phyloP scores from a whole-genome alignment of 2,888 invertebrate genomes.

The Ceramica pisi region DNA sequence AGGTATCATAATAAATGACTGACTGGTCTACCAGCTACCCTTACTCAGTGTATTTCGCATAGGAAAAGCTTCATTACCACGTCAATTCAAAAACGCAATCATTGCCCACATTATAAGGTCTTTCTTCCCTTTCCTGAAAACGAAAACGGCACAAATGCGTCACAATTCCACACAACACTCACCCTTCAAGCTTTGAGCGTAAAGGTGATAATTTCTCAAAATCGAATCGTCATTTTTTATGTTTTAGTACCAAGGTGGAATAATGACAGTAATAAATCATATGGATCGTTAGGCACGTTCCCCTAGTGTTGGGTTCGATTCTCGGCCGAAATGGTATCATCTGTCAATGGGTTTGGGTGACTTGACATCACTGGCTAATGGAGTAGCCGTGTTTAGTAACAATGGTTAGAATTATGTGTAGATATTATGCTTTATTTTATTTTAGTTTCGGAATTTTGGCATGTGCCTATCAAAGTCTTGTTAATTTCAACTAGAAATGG shows the following conservation, averaged over 20 bases:
- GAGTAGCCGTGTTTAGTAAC: constrained; percentile 84
- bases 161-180: constrained; percentile 40
- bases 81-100: constrained; percentile 83
- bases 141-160: constrained; percentile 56
- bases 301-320: constrained; percentile 88
- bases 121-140: constrained; percentile 63
- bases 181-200: constrained; percentile 14
- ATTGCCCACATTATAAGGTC: constrained; percentile 75
- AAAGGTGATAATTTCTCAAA: constrained; percentile 50
- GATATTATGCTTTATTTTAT: constrained; percentile 29
- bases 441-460: not conserved
- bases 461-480: not conserved
- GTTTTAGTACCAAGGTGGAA: constrained; percentile 74
- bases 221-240: constrained; percentile 76
- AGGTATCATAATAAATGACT: constrained; percentile 5
- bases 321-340: constrained; percentile 90
- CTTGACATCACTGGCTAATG: constrained; percentile 89
- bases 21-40: constrained; percentile 7
- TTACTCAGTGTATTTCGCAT: constrained; percentile 33
- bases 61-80: constrained; percentile 73
- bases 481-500: not conserved
- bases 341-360: constrained; percentile 89
- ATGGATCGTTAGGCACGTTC: constrained; percentile 89
- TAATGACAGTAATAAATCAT: constrained; percentile 91
- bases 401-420: constrained; percentile 71